phyloP scores from a whole-genome alignment of 2,797 vertebrate species.

The Parauchenoglanis punctatus region DNA sequence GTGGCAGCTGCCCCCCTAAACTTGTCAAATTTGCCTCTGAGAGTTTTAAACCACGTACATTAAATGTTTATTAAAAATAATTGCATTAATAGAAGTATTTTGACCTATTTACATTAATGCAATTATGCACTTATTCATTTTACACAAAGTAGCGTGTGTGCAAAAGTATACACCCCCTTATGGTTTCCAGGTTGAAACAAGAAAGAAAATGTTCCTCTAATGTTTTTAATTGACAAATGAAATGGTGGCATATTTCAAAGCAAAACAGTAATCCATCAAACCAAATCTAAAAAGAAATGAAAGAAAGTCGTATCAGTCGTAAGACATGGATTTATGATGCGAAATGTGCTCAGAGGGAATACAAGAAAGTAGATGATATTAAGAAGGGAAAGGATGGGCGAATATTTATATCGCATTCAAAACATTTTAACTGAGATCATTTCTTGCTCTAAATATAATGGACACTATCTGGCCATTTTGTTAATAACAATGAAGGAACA shows the following conservation, averaged over 20 bases:
- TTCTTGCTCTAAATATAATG: not conserved
- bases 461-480: not conserved
- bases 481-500: not conserved
- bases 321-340: not conserved
- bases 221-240: no score
- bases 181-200: not conserved
- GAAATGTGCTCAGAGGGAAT: not conserved
- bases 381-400: not conserved
- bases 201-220: not conserved
- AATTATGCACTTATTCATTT: not conserved
- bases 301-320: not conserved
- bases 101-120: not conserved
- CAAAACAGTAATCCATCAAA: not conserved
- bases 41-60: not conserved
- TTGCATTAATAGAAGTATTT: not conserved
- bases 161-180: not conserved
- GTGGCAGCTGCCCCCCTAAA: constrained; percentile 6
- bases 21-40: not conserved
- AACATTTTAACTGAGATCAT: not conserved
- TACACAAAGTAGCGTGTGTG: not conserved
- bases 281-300: not conserved
- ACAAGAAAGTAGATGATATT: not conserved
- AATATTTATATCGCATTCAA: not conserved
- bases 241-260: not conserved
- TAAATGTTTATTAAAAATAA: not conserved